A percentile compares a stretch with the other conserved stretches of the same genome.
These are phyloP conservation scores for Philantomba maxwellii DNA, from an alignment of 2,113 vertebrate genomes.

Conservation along the genomic window DNA sequence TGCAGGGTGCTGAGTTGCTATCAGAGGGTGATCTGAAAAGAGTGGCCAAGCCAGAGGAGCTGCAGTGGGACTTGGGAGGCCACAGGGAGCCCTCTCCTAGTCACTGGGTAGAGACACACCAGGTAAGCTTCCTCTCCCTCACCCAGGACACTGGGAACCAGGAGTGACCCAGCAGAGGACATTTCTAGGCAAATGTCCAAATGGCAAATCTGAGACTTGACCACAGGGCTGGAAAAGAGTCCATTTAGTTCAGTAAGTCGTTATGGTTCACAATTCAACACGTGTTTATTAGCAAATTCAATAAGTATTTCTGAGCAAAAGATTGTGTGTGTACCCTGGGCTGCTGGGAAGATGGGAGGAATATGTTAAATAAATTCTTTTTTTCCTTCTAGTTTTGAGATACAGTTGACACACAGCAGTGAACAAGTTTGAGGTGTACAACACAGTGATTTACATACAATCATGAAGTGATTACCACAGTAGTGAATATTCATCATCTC, in stretches of 20 bases:
- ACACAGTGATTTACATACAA: background rate
- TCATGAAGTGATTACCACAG: background rate
- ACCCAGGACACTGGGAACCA: background rate
- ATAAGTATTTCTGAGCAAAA: background rate
- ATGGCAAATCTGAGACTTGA: background rate
- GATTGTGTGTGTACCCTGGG: background rate
- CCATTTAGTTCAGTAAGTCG: background rate
- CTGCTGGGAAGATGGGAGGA: background rate
- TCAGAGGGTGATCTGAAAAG: constrained; percentile 82
- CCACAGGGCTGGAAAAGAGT: background rate
- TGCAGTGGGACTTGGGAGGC: constrained; percentile 82
- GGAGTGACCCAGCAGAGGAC: background rate
- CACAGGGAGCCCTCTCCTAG: constrained; percentile 80
- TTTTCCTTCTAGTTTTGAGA: background rate
- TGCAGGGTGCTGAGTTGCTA: constrained; percentile 78
- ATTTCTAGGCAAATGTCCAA: background rate
- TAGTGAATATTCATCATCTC: background rate
- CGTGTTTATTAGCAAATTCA: background rate
- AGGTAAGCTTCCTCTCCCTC: constrained; percentile 70
- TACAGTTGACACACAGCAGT: background rate
- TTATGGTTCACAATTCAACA: background rate
- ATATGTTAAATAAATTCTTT: background rate
- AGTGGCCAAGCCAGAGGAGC: constrained; percentile 84
- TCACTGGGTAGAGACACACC: constrained; percentile 86
- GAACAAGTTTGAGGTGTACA: background rate